These are phyloP conservation scores for Carassius carassius DNA, from an alignment of 2,113 vertebrate genomes.

Conservation along the genomic window DNA sequence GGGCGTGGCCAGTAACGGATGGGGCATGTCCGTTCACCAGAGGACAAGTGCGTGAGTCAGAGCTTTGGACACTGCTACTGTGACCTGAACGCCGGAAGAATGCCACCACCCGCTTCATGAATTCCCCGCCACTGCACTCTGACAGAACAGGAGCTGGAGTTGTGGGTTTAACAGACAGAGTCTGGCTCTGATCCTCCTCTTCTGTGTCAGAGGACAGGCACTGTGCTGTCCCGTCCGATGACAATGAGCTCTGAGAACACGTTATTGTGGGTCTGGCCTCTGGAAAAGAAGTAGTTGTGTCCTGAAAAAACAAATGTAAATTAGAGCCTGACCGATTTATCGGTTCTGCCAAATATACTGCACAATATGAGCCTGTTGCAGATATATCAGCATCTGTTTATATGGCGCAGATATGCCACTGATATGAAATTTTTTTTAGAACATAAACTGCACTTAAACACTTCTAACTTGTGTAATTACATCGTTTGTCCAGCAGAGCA, in stretches of 20 bases:
- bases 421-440: no score
- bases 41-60: conserved; percentile 78
- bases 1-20: conserved; percentile 9
- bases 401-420: no score
- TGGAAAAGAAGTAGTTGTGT: conserved; percentile 71
- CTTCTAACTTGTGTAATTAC: no score
- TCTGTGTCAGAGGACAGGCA: conserved; percentile 88
- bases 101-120: conserved; percentile 89
- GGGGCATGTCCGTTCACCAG: conserved; percentile 66
- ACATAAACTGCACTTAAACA: no score
- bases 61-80: conserved; percentile 78
- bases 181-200: conserved; percentile 77
- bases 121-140: conserved; percentile 59
- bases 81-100: conserved; percentile 87
- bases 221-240: conserved; percentile 64
- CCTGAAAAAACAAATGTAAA: conserved; percentile 63
- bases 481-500: no score
- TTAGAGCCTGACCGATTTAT: no score
- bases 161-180: conserved; percentile 43
- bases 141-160: conserved; percentile 70
- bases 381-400: no score
- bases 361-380: no score
- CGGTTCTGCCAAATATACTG: no score
- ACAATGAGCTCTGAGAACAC: conserved; percentile 79
- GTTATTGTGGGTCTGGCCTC: conserved; percentile 75